Percentiles rank a stretch among this genome's conserved stretches.
These are phyloP conservation scores for Parazoanthus atlanticus DNA, from an alignment of 92 coral and sea anemone genomes.

Conservation along the genomic window DNA sequence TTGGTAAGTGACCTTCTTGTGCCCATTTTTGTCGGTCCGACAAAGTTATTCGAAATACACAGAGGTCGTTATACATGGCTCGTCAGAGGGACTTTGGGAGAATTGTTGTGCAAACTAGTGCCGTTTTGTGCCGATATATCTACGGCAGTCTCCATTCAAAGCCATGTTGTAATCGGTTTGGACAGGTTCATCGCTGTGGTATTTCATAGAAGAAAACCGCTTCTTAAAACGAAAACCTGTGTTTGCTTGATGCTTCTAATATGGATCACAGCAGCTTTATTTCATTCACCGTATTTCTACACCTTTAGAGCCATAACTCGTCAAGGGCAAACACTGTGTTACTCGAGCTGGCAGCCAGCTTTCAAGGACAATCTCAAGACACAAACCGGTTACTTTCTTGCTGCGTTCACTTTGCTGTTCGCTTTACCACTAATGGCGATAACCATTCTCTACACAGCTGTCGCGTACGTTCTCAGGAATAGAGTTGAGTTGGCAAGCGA, in stretches of 20 bases:
- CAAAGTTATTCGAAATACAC: conserved; percentile 9
- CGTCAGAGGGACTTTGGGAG: background rate
- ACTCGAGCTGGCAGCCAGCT: background rate
- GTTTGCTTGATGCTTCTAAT: background rate
- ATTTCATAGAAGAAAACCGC: background rate
- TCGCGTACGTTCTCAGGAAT: background rate
- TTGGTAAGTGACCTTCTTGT: conserved; percentile 5
- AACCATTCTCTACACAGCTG: background rate
- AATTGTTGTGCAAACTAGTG: background rate
- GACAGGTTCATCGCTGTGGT: conserved; percentile 19
- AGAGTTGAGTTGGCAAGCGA: background rate
- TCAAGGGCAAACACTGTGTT: background rate
- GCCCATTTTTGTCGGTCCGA: background rate
- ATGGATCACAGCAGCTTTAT: background rate
- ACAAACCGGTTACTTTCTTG: background rate
- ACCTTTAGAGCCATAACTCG: background rate
- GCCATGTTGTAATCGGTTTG: conserved; percentile 2
- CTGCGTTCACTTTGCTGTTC: background rate
- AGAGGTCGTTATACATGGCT: background rate
- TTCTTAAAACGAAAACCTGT: background rate
- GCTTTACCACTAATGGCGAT: background rate
- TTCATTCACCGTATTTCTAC: conserved; percentile 20
- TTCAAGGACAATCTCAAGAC: background rate
- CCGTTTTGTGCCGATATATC: conserved; percentile 17
- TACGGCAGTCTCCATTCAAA: conserved; percentile 11